A percentile compares a stretch with the other conserved stretches of the same genome.
phyloP scores from a whole-genome alignment of 1,140 invertebrate species.

The Dendrolimus kikuchii region DNA sequence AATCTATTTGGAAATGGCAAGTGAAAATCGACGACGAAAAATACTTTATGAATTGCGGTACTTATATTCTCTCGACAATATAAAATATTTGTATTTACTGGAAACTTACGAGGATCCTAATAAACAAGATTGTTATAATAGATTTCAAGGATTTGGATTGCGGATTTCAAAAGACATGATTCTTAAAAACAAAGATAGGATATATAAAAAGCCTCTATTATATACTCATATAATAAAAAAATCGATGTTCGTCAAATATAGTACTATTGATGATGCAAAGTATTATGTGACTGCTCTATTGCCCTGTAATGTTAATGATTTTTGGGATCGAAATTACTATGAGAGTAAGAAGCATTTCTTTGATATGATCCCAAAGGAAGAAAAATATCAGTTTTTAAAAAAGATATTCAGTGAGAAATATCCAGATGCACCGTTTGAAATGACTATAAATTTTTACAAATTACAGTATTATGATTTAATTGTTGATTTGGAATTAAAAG shows the following conservation, averaged over 20 bases:
- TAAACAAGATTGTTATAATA: constrained; percentile 1
- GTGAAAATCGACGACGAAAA: not conserved
- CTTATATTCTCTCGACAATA: constrained; percentile 20
- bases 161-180: constrained; percentile 42
- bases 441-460: constrained; percentile 26
- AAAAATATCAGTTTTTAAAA: constrained; percentile 34
- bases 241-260: constrained; percentile 24
- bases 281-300: constrained; percentile 23
- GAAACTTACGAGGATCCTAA: constrained; percentile 15
- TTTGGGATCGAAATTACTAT: constrained; percentile 33
- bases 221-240: constrained; percentile 30
- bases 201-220: constrained; percentile 24
- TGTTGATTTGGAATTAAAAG: constrained; percentile 24
- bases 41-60: constrained; percentile 12
- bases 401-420: constrained; percentile 32
- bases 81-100: constrained; percentile 22
- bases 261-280: constrained; percentile 34
- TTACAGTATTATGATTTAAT: constrained; percentile 32
- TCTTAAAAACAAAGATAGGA: constrained; percentile 33
- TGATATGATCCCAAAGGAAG: constrained; percentile 26
- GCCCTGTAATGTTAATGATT: constrained; percentile 19
- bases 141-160: constrained; percentile 15
- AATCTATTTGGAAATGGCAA: constrained; percentile 6
- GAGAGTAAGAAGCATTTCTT: constrained; percentile 24
- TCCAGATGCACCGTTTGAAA: constrained; percentile 38